Evolutionary conservation across 2,888 invertebrate genomes (phyloP).

Genomic region (Pristionchus mayeri): DNA sequence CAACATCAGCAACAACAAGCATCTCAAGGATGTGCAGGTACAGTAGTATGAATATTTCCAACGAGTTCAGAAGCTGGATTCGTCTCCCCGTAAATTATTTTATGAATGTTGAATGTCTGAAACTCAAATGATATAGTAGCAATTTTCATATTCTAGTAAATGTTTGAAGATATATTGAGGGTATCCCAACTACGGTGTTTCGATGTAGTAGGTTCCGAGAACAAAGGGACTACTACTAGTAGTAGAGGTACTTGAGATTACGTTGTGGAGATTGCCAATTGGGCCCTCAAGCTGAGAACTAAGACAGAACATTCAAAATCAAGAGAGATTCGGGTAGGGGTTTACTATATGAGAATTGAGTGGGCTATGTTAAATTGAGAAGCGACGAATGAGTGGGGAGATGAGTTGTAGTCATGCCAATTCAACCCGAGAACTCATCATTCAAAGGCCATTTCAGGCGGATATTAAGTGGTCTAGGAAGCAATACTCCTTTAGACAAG

Average conservation of each 20-base stretch:
- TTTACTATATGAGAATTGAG: too few relatives aligned
- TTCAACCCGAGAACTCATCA: conserved; percentile 13
- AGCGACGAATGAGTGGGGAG: not conserved
- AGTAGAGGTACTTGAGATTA: not conserved
- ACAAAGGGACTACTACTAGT: conserved; percentile 5
- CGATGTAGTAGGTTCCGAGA: not conserved
- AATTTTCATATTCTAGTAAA: not conserved
- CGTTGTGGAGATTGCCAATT: conserved; percentile 30
- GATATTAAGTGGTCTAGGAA: not conserved
- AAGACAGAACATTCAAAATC: not conserved
- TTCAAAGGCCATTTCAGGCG: not conserved
- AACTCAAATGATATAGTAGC: not conserved
- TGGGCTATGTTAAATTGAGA: conserved; percentile 35
- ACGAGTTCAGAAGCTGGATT: not conserved
- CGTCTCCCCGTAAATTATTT: not conserved
- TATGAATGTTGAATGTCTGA: not conserved
- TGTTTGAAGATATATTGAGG: not conserved
- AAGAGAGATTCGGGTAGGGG: not conserved
- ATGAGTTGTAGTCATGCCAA: conserved; percentile 7
- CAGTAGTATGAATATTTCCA: not conserved
- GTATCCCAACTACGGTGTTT: not conserved
- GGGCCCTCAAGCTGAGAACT: not conserved
- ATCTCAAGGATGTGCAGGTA: not conserved
- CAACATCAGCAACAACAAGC: conserved; percentile 17
- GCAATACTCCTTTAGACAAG: not conserved